phyloP scores from a whole-genome alignment of 2,888 invertebrate species.

The Sycophila texana region DNA sequence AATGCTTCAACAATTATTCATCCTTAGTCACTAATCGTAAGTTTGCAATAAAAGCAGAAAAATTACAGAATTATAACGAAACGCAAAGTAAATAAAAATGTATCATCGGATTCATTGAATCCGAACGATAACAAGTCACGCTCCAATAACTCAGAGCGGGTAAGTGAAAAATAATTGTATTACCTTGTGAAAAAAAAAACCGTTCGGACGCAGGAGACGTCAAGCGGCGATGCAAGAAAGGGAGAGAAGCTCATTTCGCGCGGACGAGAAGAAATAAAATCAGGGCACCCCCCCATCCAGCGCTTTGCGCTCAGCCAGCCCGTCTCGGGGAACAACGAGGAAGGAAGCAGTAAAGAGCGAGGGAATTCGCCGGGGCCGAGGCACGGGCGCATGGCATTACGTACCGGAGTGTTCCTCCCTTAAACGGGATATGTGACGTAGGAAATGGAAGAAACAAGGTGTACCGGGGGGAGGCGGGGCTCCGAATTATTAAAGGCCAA shows the following conservation, averaged over 20 bases:
- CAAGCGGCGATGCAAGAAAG: not conserved
- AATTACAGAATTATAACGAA: no score
- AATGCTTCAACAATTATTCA: no score
- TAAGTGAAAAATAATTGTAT: conserved; percentile 12
- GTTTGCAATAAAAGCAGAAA: no score
- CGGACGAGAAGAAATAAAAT: conserved; percentile 32
- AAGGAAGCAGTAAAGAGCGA: conserved; percentile 38
- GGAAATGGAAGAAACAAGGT: conserved; percentile 53
- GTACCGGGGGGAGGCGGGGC: conserved; percentile 35
- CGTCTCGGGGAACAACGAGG: not conserved
- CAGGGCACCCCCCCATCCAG: conserved; percentile 15
- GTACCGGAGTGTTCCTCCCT: conserved; percentile 6
- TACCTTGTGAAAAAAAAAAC: not conserved
- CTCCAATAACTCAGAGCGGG: not conserved
- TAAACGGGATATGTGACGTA: conserved; percentile 51
- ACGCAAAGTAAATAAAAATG: no score
- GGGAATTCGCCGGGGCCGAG: conserved; percentile 14
- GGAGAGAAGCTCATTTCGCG: conserved; percentile 40
- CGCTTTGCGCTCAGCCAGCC: no score
- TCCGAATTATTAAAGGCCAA: conserved; percentile 61
- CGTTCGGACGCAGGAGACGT: not conserved
- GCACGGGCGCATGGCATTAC: conserved; percentile 31
- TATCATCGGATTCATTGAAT: no score
- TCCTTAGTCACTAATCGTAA: no score
- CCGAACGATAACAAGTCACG: no score